Evolutionary conservation across 2,113 vertebrate species (phyloP).

Genomic region (Oreocharis arfaki): DNA sequence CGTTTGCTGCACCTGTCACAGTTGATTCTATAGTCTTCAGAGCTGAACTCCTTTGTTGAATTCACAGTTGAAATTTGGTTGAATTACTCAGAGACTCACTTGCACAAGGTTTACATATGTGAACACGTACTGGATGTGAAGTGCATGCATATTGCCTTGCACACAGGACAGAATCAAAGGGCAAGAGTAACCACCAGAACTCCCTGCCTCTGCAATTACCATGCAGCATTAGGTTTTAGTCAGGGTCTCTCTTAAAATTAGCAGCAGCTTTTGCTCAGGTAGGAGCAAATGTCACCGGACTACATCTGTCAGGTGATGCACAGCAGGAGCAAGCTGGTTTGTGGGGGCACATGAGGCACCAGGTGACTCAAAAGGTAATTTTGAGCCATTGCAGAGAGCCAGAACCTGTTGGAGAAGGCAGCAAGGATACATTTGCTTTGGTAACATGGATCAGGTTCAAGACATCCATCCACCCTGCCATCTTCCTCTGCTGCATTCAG

Average conservation of each 20-base stretch:
- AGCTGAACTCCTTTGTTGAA: background rate
- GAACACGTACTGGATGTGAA: accelerated
- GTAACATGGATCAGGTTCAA: background rate
- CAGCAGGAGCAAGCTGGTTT: background rate
- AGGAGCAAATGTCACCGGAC: background rate
- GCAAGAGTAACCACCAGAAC: background rate
- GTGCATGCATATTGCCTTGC: background rate
- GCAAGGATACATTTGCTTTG: background rate
- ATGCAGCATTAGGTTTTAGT: background rate
- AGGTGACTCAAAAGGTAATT: background rate
- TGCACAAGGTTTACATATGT: background rate
- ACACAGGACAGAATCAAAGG: background rate
- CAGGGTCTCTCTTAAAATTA: background rate
- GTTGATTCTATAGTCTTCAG: background rate
- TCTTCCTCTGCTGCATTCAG: background rate
- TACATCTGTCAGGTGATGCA: background rate
- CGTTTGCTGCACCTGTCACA: background rate
- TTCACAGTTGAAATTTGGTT: background rate
- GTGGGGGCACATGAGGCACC: accelerated
- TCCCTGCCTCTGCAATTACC: background rate
- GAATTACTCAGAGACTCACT: background rate
- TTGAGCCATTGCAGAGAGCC: background rate
- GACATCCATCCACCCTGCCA: background rate
- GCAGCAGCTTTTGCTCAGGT: background rate
- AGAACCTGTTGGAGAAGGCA: background rate